Evolutionary conservation across 2,888 invertebrate species (phyloP), one percentile per base, ranked within the genome.

Genomic region (Trachelus iudaicus): DNA sequence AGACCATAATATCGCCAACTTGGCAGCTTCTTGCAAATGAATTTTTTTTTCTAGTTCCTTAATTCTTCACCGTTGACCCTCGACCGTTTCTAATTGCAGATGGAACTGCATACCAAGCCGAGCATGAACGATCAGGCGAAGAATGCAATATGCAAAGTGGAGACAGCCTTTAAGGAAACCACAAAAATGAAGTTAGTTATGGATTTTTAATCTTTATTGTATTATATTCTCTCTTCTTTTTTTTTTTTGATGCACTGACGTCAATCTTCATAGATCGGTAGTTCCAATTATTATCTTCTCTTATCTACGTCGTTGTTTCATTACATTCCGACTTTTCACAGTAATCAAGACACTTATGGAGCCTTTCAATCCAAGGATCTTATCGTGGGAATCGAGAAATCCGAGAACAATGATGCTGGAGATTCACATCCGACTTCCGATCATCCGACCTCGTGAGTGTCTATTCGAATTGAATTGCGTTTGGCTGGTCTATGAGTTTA

Each of bases 381-480:
- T 80, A 91, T 93, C 87, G 85, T 94, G 85, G 68, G 92, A 86
- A 79, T 93, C 90, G 85, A 92, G 91, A 90, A 93, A 90, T 81
- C 87, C 90, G 78, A 83, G 82, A 82, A 92, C 91, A 75, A 83
- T 84, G 85, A 83, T 35, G 81, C 92, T 87, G 85, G 85, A 56
- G 90, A 89, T 73, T 87, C 85, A 76, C 91, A 91, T 11, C 90
- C 92, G 76, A 89, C 92, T 31, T 93, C 94, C 30, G 92, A 93
- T 83, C 95, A 95, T 89, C 94, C 95, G 1, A 95, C 95, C 23
- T 94, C 95, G 95, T 95, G 90, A 94, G 95, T 93, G 87, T 69
- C 56, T 56, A 56, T 56, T 56, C 1, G 56, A 56, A 56, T 23
- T 23, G 56, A 56, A 56, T 2, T 56, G 56, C 9, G 9, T 56